Percentiles rank a stretch among this genome's conserved stretches.
Conservation (phyloP, 2,113 vertebrate genomes). For the Zosterops lateralis region DNA sequence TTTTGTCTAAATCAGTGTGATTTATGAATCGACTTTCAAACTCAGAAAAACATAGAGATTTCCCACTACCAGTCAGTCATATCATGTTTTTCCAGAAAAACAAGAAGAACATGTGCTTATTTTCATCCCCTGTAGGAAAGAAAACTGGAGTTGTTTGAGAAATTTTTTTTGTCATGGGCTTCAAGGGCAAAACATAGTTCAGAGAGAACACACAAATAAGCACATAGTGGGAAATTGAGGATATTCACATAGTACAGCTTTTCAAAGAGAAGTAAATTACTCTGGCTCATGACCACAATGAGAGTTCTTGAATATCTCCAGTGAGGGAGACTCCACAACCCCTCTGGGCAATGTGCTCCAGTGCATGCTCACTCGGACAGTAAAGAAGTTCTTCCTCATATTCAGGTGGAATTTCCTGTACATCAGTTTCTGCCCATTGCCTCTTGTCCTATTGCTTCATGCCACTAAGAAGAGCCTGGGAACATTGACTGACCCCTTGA, state of each 20-base stretch:
- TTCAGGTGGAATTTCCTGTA: not conserved
- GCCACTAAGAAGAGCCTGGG: not conserved
- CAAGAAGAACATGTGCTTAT: not conserved
- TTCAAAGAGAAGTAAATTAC: not conserved
- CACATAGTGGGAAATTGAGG: not conserved
- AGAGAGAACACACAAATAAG: not conserved
- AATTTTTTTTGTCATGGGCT: not conserved
- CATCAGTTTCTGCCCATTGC: not conserved
- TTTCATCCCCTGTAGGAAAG: not conserved
- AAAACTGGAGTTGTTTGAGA: not conserved
- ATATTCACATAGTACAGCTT: not conserved
- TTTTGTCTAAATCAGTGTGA: not conserved
- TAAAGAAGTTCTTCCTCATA: not conserved
- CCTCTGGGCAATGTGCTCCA: not conserved
- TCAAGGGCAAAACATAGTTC: not conserved
- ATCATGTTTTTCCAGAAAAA: not conserved
- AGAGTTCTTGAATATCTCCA: not conserved
- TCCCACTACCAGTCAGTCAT: not conserved
- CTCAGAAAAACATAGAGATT: not conserved
- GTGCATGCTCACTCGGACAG: accelerated
- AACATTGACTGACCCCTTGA: not conserved
- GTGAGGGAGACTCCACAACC: not conserved
- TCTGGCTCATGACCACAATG: not conserved
- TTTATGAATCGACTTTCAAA: not conserved
- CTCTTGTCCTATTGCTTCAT: not conserved